Conservation (phyloP, 2,797 vertebrate species). For the Alauda arvensis region DNA sequence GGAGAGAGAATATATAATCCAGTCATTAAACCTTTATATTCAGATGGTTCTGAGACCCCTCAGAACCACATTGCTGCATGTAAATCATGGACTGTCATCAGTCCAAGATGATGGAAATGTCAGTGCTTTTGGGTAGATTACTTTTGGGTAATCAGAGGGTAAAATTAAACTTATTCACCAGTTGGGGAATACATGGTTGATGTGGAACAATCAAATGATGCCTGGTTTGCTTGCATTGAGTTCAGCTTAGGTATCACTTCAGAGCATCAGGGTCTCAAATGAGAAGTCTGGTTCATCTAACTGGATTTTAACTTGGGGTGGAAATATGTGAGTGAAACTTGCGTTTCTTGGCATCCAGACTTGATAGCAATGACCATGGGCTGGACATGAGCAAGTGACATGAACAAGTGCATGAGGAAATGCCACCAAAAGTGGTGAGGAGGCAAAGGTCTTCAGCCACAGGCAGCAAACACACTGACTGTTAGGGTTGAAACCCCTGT, state of each 20-base stretch:
- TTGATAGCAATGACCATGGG: not conserved
- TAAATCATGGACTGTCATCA: slow-evolving; percentile 52
- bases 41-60: slow-evolving; percentile 35
- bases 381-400: not conserved
- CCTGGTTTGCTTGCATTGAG: not conserved
- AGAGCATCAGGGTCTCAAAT: not conserved
- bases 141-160: not conserved
- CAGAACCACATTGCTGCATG: slow-evolving; percentile 39
- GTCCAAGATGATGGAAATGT: not conserved
- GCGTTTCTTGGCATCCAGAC: not conserved
- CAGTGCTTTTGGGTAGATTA: not conserved
- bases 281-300: not conserved
- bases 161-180: slow-evolving; percentile 17
- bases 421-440: not conserved
- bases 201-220: not conserved
- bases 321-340: not conserved
- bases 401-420: not conserved
- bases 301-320: not conserved
- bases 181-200: not conserved
- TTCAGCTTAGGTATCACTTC: not conserved
- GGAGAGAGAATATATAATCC: slow-evolving; percentile 72
- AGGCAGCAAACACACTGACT: not conserved
- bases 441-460: not conserved
- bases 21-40: slow-evolving; percentile 73
- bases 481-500: not conserved